phyloP scores from a whole-genome alignment of 1,140 invertebrate species.

The Platorchestia sp. region DNA sequence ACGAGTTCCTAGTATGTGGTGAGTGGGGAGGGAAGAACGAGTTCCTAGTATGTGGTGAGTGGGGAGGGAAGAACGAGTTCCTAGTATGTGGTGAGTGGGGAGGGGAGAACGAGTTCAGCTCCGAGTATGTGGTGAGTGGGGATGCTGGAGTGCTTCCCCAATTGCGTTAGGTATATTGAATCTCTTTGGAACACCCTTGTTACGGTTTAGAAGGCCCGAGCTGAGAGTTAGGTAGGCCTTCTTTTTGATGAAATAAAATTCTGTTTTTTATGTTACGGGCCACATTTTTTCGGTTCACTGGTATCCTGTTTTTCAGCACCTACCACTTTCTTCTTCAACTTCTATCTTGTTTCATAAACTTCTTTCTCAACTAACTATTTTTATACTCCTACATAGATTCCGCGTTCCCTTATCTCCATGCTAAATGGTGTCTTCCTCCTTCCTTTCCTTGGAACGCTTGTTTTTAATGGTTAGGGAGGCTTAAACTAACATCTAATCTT shows the following conservation, averaged over 20 bases:
- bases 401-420: too few relatives aligned
- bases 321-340: not conserved
- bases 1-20: slow-evolving; percentile 83
- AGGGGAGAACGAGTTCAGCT: slow-evolving; percentile 86
- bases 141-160: not conserved
- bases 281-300: not conserved
- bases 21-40: slow-evolving; percentile 87
- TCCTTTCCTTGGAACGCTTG: too few relatives aligned
- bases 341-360: too few relatives aligned
- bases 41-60: too few relatives aligned
- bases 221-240: not conserved
- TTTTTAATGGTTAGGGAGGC: too few relatives aligned
- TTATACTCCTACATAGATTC: too few relatives aligned
- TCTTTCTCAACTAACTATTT: too few relatives aligned
- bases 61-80: slow-evolving; percentile 84
- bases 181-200: not conserved
- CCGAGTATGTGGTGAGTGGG: slow-evolving; percentile 78
- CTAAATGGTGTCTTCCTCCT: too few relatives aligned
- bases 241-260: too few relatives aligned
- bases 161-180: not conserved
- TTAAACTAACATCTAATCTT: too few relatives aligned
- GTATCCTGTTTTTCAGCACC: not conserved
- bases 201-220: not conserved
- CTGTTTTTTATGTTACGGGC: too few relatives aligned
- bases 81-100: too few relatives aligned